Percentiles rank a stretch among this genome's conserved stretches.
Conservation (phyloP, 2,888 invertebrate genomes). For the Netelia virgata region DNA sequence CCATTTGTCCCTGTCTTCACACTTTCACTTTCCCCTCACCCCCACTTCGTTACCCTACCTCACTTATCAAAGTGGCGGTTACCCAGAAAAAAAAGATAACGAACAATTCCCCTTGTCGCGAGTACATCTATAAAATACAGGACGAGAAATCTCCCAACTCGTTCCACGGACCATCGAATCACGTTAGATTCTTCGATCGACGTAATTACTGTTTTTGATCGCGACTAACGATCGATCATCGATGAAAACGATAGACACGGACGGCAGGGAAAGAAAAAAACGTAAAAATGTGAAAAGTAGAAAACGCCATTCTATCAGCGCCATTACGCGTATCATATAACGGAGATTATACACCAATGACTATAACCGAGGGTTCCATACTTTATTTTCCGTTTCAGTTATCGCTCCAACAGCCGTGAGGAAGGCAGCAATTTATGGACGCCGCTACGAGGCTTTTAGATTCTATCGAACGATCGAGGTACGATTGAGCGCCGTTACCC, state of each 20-base stretch:
- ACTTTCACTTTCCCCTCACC: too few relatives aligned
- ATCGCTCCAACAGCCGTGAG: constrained; percentile 56
- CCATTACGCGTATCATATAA: constrained; percentile 36
- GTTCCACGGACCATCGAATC: constrained; percentile 15
- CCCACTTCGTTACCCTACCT: too few relatives aligned
- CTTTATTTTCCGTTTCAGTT: constrained; percentile 60
- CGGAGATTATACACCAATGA: constrained; percentile 35
- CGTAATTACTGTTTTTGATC: constrained; percentile 60
- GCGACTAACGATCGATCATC: constrained; percentile 58
- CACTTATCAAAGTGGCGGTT: too few relatives aligned
- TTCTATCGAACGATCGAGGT: constrained; percentile 63
- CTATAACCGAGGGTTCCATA: constrained; percentile 38
- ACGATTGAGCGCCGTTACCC: constrained; percentile 55
- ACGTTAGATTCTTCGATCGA: constrained; percentile 47
- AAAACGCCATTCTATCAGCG: constrained; percentile 17
- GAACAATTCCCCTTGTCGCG: too few relatives aligned
- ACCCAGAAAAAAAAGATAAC: too few relatives aligned
- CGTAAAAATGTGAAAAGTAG: constrained; percentile 7
- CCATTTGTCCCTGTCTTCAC: too few relatives aligned
- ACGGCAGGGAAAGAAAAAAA: constrained; percentile 1
- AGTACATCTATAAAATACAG: too few relatives aligned
- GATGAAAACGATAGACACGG: constrained; percentile 19
- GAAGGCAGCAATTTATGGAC: constrained; percentile 65
- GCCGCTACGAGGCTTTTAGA: constrained; percentile 66
- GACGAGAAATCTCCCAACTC: constrained; percentile 35